Evolutionary conservation across 2,888 invertebrate genomes (phyloP).

Genomic region (Eupithecia subfuscata): DNA sequence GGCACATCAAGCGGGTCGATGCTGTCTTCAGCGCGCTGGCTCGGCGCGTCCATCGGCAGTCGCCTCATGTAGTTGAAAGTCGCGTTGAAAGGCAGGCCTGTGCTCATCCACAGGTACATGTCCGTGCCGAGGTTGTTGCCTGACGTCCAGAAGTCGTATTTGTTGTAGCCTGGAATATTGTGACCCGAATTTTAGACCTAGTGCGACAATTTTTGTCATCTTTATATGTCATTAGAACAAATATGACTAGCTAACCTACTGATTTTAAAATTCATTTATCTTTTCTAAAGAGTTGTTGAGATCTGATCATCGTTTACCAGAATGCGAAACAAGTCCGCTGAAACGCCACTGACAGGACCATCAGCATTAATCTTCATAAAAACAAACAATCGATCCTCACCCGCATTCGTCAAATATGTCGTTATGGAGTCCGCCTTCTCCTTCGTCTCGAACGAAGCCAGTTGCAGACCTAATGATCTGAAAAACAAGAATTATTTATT

Average conservation of each 20-base stretch:
- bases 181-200: neutral
- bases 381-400: conserved; percentile 62
- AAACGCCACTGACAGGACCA: conserved; percentile 16
- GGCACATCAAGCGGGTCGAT: conserved; percentile 86
- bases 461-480: conserved; percentile 91
- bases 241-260: no score
- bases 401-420: conserved; percentile 92
- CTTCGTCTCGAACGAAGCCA: conserved; percentile 93
- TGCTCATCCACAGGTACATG: conserved; percentile 96
- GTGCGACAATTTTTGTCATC: no score
- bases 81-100: conserved; percentile 93
- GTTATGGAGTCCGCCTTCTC: conserved; percentile 94
- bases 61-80: conserved; percentile 92
- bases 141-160: conserved; percentile 95
- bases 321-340: conserved; percentile 18
- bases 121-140: conserved; percentile 94
- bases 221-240: no score
- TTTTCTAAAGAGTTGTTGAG: neutral
- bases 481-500: conserved; percentile 46
- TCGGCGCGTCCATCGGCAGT: conserved; percentile 81
- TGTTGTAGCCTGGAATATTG: conserved; percentile 85
- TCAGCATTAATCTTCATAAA: conserved; percentile 26
- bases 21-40: conserved; percentile 82
- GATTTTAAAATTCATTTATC: neutral
- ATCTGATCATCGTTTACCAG: conserved; percentile 1